Base-by-base conservation (phyloP, 1,140 invertebrate genomes). In the Thrips palmi region DNA sequence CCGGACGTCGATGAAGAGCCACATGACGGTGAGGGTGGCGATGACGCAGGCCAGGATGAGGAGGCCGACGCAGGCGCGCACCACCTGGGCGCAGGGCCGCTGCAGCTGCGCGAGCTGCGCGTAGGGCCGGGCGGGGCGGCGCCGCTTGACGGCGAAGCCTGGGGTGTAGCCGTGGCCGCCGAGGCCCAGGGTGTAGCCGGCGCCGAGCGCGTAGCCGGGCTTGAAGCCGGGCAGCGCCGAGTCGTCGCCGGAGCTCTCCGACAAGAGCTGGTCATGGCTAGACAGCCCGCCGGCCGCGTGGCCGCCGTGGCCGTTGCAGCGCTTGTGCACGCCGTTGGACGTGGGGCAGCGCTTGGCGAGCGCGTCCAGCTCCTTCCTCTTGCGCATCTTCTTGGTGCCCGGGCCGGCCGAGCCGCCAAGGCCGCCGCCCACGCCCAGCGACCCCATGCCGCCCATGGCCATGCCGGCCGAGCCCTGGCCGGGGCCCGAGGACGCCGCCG, bases 1-100 rank as follows among this genome's bases (percentile, higher is more conserved):
- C 45, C 71, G 60, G 20, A 74, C 69, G 47, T 76, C 71, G 22
- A 74, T 67, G 49, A 75, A 74, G 3, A 74, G 59, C 70, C 71
- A 76, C 39, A 74, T 62, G 24, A 74, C 64, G 25, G 70, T 69
- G 14, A 68, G 64, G 6, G 72, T 71, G 21, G 69, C 66, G 2
- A 74, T 61, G n/a, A 73, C 60, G 43, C 68, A 70, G 3, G 68
- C 63, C 44, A 71, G 69, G 19, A 70, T 58, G 4, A 71, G 60
- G 40, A 72, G 60, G 11, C 64, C 65, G 18, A 66, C 65, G 43
- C 70, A 73, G 8, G 69, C 64, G 23, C 66, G 59, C 20, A 71
- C 46, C 37, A 72, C 57, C 31, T 59, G 57, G 1, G 55, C 53
- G 46, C 61, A 65, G 21, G 48, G 41, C 29, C 52, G 54, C 35